Base-by-base conservation (phyloP, 1,140 invertebrate genomes). In the Heliconius hermathena region DNA sequence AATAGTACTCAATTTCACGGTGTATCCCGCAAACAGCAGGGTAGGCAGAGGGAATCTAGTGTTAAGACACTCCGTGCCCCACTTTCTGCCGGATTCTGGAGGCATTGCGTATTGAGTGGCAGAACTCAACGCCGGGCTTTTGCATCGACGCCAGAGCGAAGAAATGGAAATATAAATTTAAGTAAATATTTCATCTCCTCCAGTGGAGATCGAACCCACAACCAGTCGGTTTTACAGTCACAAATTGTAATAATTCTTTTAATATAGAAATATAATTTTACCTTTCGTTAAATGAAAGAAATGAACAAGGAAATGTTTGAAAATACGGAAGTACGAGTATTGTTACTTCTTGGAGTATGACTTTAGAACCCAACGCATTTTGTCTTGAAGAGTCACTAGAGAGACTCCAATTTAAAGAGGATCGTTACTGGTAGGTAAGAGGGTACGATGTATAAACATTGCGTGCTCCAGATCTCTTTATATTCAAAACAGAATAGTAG, bases 401-500 rank as follows among this genome's bases (percentile, higher is more conserved):
- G 60, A 11, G 26, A 66, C 60, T 66, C 26, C 22, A 66, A 26
- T 16, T 66, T 66, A 66, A 29, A 66, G 60, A 66, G 60, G 60
- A 66, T 66, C 60, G 60, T 66, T 66, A 66, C 60, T 66, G 60
- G 60, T 66, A 66, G 60, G 60, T 66, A 66, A 66, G 26, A 66
- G 60, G 60, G 60, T 5, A 66, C 22, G 60, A 66, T 66, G 60
- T 66, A 66, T 66, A 66, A 66, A 66, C 60, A 66, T 66, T 66
- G 60, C 60, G 26, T 66, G 26, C 26, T 13, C 60, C 60, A 66
- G 60, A 66, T 66, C 60, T 66, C 60, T 66, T 60, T 60, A 26
- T 66, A 66, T 66, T 66, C 60, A 66, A 66, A 66, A 18, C 60
- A 29, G 33, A 33, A 33, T 4, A 33, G 33, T 33, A 0, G 9